Conservation (phyloP, 2,113 vertebrate genomes). For the Tylochromis polylepis region DNA sequence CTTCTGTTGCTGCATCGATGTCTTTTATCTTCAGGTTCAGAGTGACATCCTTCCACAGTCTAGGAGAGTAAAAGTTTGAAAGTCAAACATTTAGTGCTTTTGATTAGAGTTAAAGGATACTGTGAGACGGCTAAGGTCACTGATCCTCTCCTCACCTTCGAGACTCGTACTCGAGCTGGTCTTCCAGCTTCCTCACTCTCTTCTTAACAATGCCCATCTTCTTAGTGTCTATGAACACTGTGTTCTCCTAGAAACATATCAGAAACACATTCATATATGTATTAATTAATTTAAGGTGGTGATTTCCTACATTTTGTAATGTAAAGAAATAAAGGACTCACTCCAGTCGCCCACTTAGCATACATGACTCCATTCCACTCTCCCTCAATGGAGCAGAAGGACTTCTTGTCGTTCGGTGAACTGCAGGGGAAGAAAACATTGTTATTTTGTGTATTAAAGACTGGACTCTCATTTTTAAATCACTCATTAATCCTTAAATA, state of each 20-base stretch:
- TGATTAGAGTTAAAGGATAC: not conserved
- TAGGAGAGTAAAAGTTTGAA: constrained; percentile 28
- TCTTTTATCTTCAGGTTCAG: constrained; percentile 92
- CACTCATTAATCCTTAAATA: not conserved
- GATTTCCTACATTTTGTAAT: not conserved
- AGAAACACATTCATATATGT: not conserved
- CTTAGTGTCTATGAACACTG: constrained; percentile 95
- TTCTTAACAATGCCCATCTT: constrained; percentile 94
- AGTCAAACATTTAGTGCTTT: not conserved
- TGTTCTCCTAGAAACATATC: constrained; percentile 80
- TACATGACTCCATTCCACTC: constrained; percentile 99
- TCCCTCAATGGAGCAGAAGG: constrained; percentile 93
- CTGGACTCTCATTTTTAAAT: not conserved
- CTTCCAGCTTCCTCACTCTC: constrained; percentile 94
- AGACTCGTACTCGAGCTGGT: constrained; percentile 93
- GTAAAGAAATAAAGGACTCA: constrained; percentile 59
- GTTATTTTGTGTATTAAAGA: not conserved
- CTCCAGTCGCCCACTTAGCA: constrained; percentile 89
- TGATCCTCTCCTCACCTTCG: constrained; percentile 79
- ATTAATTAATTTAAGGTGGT: not conserved
- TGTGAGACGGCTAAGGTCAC: not conserved
- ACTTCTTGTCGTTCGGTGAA: constrained; percentile 95
- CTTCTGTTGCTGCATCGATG: constrained; percentile 93
- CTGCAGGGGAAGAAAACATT: constrained; percentile 63
- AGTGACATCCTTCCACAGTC: constrained; percentile 95